Evolutionary conservation across 2,888 invertebrate genomes (phyloP), one percentile per base, ranked within the genome.

Genomic region (Harpalus rufipes): DNA sequence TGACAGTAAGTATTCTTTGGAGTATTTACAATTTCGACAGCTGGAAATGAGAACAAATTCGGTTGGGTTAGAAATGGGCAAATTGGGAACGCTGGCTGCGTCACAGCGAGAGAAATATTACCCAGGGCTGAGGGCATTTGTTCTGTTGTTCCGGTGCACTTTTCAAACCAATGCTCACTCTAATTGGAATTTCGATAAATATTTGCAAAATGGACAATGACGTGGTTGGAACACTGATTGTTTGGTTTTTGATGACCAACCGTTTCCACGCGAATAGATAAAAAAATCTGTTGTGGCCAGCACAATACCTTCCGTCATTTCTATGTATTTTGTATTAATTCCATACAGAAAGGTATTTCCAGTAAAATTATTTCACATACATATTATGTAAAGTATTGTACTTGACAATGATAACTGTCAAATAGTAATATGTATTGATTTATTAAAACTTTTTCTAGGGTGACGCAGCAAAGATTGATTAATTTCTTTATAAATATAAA

Each of bases 161-260:
- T 68, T 68, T 68, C 68, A 51, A 51, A 51, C 44, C 44, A 68
- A 25, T 68, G 68, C 68, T 25, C 32, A 68, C 39, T 68, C 68
- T 68, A 68, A 68, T 68, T 68, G 14, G 68, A 68, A 68, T 68
- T 68, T 68, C 39, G 39, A 39, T 68, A 68, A 68, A 68, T 68
- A 68, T 68, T 68, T 68, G 68, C 68, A 68, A 14, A 8, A n/a
- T 68, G 32, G 12, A 12, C 12, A 25, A 63, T 63, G 63, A 12
- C 32, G 68, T 39, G n/a, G 32, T 39, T 68, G 32, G 68, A 14
- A 39, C 12, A 68, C 4, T 14, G 68, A 32, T 68, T 68, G 32
- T 39, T 68, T 68, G 68, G 68, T 68, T 68, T 68, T 68, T 68
- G 68, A 68, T 12, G 14, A 68, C 39, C 68, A 39, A 32, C 14